Percentiles rank a stretch among this genome's conserved stretches.
Conservation (phyloP, 2,888 invertebrate genomes). For the Timandra comae region DNA sequence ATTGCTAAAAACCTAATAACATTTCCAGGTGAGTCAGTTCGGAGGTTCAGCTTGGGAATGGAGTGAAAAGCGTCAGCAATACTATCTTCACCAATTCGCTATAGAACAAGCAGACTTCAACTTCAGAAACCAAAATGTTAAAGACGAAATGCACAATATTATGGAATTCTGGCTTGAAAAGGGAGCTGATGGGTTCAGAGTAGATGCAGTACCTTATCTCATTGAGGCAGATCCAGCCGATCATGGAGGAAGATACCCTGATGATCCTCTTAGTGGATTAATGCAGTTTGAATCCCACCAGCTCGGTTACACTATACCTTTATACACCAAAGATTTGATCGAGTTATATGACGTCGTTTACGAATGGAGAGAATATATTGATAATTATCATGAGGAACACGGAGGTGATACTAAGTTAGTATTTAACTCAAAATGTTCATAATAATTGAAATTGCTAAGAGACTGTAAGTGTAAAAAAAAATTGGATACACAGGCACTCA, state of each 20-base stretch:
- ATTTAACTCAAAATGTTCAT: too few relatives aligned
- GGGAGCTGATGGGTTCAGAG: slow-evolving; percentile 86
- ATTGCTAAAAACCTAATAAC: too few relatives aligned
- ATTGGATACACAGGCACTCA: too few relatives aligned
- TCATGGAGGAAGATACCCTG: slow-evolving; percentile 53
- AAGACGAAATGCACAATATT: slow-evolving; percentile 75
- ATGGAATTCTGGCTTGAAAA: slow-evolving; percentile 84
- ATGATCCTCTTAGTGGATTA: slow-evolving; percentile 69
- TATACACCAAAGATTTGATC: slow-evolving; percentile 78
- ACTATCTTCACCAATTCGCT: slow-evolving; percentile 82
- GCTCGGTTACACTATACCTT: slow-evolving; percentile 76
- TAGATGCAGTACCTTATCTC: slow-evolving; percentile 80
- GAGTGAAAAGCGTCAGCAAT: slow-evolving; percentile 78
- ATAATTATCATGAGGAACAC: slow-evolving; percentile 55
- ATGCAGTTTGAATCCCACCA: slow-evolving; percentile 63
- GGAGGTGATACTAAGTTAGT: slow-evolving; percentile 60
- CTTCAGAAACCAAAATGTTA: slow-evolving; percentile 76
- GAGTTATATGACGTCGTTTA: slow-evolving; percentile 74
- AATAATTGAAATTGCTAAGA: too few relatives aligned
- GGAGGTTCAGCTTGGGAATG: slow-evolving; percentile 83
- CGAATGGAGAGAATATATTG: slow-evolving; percentile 76
- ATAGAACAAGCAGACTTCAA: slow-evolving; percentile 81
- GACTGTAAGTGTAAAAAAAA: too few relatives aligned
- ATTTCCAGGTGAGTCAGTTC: slow-evolving; percentile 67
- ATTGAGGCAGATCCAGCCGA: slow-evolving; percentile 68